phyloP scores from a whole-genome alignment of 2,113 vertebrate species.

The Rhea americana region DNA sequence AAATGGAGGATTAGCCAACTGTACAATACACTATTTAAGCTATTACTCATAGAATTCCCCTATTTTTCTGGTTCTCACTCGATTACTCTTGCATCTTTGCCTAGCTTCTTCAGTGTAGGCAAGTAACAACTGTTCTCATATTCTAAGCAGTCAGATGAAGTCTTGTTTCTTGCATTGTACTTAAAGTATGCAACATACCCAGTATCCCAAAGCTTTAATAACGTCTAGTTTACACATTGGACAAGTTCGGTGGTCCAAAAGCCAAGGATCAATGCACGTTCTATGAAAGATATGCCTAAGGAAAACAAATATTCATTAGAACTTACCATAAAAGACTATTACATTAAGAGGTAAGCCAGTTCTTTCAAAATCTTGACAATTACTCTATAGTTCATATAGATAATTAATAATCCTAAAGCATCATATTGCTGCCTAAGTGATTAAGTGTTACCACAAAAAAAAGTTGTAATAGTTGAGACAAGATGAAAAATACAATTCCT shows the following conservation, averaged over 20 bases:
- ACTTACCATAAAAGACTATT: background rate
- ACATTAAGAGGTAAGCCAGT: background rate
- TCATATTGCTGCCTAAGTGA: background rate
- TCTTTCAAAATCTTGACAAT: background rate
- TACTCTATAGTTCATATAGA: background rate
- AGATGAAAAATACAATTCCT: no score
- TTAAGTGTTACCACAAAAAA: background rate
- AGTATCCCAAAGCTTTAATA: slow-evolving; percentile 84
- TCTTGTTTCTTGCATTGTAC: background rate
- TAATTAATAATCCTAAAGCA: background rate
- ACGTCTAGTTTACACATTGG: slow-evolving; percentile 88
- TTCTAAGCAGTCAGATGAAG: background rate
- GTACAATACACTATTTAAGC: background rate
- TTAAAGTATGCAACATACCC: slow-evolving; percentile 76
- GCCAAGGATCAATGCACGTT: slow-evolving; percentile 84
- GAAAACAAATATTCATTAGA: slow-evolving; percentile 55
- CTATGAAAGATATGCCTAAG: slow-evolving; percentile 85
- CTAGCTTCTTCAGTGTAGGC: background rate
- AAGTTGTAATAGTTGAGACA: background rate
- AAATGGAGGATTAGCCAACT: background rate
- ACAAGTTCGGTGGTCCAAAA: slow-evolving; percentile 85
- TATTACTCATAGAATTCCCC: background rate
- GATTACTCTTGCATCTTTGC: background rate
- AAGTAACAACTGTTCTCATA: background rate
- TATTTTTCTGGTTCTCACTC: background rate